Evolutionary conservation across 2,113 vertebrate species (phyloP).

Genomic region (Tursiops truncatus): DNA sequence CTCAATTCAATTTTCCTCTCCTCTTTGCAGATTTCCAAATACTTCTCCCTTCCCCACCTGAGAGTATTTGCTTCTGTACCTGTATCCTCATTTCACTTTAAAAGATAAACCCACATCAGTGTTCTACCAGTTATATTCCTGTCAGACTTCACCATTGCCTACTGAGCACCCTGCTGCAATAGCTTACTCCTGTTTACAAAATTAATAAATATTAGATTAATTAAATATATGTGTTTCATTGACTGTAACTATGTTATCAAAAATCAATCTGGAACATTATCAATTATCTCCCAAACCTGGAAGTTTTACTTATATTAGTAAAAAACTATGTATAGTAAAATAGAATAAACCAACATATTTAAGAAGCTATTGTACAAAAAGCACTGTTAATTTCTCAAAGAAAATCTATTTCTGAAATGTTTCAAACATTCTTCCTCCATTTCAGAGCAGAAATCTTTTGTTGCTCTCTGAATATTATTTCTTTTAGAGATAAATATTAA

Average conservation of each 20-base stretch:
- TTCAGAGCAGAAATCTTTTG: neutral
- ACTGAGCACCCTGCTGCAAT: neutral
- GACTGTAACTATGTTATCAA: neutral
- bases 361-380: neutral
- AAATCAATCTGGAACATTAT: slow-evolving; percentile 18
- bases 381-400: neutral
- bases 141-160: neutral
- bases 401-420: neutral
- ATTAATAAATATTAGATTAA: neutral
- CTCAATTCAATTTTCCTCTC: neutral
- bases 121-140: neutral
- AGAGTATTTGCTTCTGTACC: neutral
- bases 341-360: neutral
- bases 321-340: neutral
- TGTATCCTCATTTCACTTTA: neutral
- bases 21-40: neutral
- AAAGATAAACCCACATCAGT: neutral
- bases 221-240: slow-evolving; percentile 11
- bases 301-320: neutral
- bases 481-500: slow-evolving; percentile 2
- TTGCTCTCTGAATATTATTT: neutral
- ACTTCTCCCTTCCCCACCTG: neutral
- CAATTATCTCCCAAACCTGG: neutral
- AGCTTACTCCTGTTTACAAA: neutral
- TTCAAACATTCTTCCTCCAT: neutral